A percentile compares a stretch with the other conserved stretches of the same genome.
phyloP scores from a whole-genome alignment of 2,113 vertebrate genomes.

The Pygoscelis adeliae region DNA sequence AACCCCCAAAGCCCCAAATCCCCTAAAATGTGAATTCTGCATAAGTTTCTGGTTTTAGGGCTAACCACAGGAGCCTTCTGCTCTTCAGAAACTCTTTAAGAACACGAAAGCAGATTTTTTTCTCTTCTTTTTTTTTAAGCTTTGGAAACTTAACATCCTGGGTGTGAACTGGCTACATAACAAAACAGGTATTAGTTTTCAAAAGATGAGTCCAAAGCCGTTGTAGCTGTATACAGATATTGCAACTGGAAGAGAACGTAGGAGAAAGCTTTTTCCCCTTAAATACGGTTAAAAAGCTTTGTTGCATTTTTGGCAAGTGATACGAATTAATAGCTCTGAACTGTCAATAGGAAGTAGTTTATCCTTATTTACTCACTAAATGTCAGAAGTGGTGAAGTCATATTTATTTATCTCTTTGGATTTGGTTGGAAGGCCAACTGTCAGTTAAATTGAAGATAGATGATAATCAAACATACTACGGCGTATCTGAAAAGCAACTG shows the following conservation, averaged over 20 bases:
- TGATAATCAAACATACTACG: background rate
- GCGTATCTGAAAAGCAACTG: background rate
- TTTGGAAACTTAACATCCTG: background rate
- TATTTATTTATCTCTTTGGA: background rate
- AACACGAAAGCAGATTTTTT: background rate
- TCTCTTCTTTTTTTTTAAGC: background rate
- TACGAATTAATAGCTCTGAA: background rate
- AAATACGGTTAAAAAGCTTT: background rate
- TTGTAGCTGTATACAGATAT: background rate
- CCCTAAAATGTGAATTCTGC: background rate
- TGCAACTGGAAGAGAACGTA: background rate
- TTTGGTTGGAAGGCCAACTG: background rate
- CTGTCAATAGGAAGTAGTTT: background rate
- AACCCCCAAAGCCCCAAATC: background rate
- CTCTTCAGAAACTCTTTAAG: background rate
- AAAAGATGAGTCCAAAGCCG: background rate
- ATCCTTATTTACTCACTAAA: background rate
- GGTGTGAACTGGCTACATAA: background rate
- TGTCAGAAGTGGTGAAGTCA: background rate
- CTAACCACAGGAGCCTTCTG: background rate
- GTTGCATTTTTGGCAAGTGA: background rate
- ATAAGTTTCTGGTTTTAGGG: background rate
- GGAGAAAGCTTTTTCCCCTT: background rate
- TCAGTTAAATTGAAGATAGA: background rate
- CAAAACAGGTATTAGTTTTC: background rate